Conservation (phyloP, 2,113 vertebrate genomes). For the Archocentrus centrarchus region DNA sequence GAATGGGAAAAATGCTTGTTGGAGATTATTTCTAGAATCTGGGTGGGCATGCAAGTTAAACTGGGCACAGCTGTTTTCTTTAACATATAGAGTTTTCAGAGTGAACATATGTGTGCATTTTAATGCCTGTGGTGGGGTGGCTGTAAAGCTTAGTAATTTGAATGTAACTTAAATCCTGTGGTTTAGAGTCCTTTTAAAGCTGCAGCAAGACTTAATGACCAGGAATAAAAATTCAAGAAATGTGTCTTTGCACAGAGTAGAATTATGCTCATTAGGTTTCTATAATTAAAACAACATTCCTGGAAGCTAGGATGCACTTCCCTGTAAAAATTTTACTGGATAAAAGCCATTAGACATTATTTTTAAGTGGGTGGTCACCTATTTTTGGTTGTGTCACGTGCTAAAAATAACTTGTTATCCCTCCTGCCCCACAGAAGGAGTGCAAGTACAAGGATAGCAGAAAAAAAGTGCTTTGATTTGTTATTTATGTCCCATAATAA, state of each 20-base stretch:
- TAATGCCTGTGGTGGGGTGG: slow-evolving; percentile 13
- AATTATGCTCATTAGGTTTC: slow-evolving; percentile 57
- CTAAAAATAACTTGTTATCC: slow-evolving; percentile 58
- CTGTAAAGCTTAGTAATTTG: slow-evolving; percentile 65
- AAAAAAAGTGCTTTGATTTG: neutral
- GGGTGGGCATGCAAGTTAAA: slow-evolving; percentile 47
- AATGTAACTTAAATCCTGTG: slow-evolving; percentile 63
- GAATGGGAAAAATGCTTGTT: neutral
- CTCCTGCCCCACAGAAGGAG: neutral
- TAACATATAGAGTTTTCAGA: slow-evolving; percentile 27
- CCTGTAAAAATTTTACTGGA: slow-evolving; percentile 39
- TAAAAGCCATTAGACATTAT: slow-evolving; percentile 16
- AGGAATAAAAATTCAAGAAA: slow-evolving; percentile 35
- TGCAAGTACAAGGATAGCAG: neutral
- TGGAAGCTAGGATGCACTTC: neutral
- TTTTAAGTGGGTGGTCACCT: slow-evolving; percentile 56
- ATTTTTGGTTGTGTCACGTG: slow-evolving; percentile 28
- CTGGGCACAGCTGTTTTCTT: slow-evolving; percentile 48
- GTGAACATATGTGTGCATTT: slow-evolving; percentile 39
- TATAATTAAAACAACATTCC: slow-evolving; percentile 59
- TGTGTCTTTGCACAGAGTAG: slow-evolving; percentile 14
- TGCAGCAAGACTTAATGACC: slow-evolving; percentile 56
- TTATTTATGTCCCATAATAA: neutral
- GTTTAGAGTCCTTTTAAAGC: slow-evolving; percentile 61
- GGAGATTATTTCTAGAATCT: slow-evolving; percentile 35